phyloP scores from a whole-genome alignment of 1,140 invertebrate species.

The Drosophila biarmipes region DNA sequence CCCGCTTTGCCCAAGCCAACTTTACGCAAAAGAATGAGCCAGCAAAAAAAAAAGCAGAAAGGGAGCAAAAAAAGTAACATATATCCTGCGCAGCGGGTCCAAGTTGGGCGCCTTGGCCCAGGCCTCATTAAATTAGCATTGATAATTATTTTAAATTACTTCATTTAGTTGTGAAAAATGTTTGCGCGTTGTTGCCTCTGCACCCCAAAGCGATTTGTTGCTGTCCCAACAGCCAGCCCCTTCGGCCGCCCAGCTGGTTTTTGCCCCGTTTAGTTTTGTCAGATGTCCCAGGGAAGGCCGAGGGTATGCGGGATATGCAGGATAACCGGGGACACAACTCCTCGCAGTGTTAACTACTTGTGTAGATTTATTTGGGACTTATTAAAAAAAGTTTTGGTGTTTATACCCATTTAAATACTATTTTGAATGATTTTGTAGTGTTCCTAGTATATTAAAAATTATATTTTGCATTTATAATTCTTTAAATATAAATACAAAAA shows the following conservation, averaged over 20 bases:
- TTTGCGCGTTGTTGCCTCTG: slow-evolving; percentile 46
- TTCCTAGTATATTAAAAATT: too few species aligned
- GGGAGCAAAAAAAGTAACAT: background rate
- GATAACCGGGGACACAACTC: background rate
- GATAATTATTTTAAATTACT: slow-evolving; percentile 82
- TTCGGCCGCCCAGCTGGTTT: background rate
- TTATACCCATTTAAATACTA: too few species aligned
- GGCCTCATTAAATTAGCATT: slow-evolving; percentile 79
- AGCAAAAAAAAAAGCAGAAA: background rate
- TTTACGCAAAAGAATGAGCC: slow-evolving; percentile 1
- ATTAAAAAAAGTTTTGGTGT: background rate
- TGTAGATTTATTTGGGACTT: background rate
- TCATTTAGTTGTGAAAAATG: slow-evolving; percentile 82
- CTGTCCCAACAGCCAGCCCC: slow-evolving; percentile 25
- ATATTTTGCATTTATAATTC: too few species aligned
- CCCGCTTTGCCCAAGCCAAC: slow-evolving; percentile 17
- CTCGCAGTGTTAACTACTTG: background rate
- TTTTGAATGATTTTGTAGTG: too few species aligned
- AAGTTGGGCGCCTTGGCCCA: slow-evolving; percentile 23
- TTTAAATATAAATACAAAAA: too few species aligned
- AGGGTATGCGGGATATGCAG: slow-evolving; percentile 9
- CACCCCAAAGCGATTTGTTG: slow-evolving; percentile 65
- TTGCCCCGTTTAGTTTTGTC: slow-evolving; percentile 23
- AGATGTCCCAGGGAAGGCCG: background rate
- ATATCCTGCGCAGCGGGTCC: slow-evolving; percentile 13